Conservation (phyloP, 2,888 invertebrate species). For the Calameuta pallipes region DNA sequence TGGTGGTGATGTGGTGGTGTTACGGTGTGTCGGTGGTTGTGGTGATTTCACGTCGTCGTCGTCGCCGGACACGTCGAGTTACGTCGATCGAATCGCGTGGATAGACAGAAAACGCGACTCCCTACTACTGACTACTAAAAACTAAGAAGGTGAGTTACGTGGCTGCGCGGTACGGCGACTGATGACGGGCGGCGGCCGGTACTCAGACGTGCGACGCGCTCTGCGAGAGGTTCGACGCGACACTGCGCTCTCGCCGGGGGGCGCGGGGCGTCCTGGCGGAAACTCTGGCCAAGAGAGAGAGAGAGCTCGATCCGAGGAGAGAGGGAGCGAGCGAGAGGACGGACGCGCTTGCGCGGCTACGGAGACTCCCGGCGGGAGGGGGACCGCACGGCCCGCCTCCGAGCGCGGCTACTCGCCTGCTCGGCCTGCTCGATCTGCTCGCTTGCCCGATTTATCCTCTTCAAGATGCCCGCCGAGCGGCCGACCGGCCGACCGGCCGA, state of each 20-base stretch:
- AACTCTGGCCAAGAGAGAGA: constrained; percentile 32
- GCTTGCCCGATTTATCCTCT: constrained; percentile 27
- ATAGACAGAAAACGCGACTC: constrained; percentile 13
- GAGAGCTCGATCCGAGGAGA: constrained; percentile 19
- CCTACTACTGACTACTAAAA: constrained; percentile 64
- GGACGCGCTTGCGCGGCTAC: constrained; percentile 23
- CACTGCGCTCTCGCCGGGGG: constrained; percentile 63
- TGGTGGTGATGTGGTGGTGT: constrained; percentile 3
- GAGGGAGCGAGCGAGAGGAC: constrained; percentile 24
- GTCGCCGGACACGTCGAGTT: constrained; percentile 8
- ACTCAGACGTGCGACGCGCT: constrained; percentile 65
- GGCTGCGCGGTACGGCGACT: constrained; percentile 64
- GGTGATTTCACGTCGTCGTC: constrained; percentile 7
- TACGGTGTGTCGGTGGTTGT: neutral
- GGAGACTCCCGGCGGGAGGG: constrained; percentile 29
- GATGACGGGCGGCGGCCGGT: constrained; percentile 65
- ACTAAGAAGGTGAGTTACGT: constrained; percentile 64
- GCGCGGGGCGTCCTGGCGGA: constrained; percentile 42
- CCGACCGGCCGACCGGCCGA: constrained; percentile 28
- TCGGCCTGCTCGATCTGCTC: constrained; percentile 34
- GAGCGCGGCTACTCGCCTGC: constrained; percentile 70
- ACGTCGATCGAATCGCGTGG: constrained; percentile 3
- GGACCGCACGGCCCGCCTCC: constrained; percentile 39
- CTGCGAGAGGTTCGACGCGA: constrained; percentile 66
- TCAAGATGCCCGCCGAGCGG: constrained; percentile 23